These are phyloP conservation scores for Peucedramus taeniatus DNA, from an alignment of 2,113 vertebrate species.

Conservation along the genomic window DNA sequence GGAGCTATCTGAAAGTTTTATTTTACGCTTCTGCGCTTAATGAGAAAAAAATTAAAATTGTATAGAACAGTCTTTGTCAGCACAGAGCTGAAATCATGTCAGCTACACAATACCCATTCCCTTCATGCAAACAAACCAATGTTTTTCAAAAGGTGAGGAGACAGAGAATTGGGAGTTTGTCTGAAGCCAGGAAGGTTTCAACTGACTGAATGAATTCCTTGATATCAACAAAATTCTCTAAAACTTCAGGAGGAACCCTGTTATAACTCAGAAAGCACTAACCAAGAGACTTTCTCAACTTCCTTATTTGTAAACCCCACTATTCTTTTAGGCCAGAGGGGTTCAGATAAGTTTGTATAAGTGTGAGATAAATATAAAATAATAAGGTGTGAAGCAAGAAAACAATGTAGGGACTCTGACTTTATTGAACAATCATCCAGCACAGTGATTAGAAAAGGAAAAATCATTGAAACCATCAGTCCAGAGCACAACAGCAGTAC, in stretches of 20 bases:
- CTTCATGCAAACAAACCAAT: background rate
- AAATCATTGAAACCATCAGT: constrained; percentile 49
- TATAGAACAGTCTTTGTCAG: accelerated
- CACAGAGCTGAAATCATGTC: background rate
- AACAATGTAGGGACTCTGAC: background rate
- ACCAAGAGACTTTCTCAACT: background rate
- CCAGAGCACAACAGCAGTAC: background rate
- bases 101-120: background rate
- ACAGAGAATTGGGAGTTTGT: background rate
- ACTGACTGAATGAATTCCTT: background rate
- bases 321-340: background rate
- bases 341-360: background rate
- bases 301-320: background rate
- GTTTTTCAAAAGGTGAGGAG: background rate
- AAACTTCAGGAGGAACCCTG: background rate
- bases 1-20: background rate
- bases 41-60: background rate
- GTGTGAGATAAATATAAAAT: background rate
- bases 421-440: constrained; percentile 29
- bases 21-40: background rate
- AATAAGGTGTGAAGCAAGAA: background rate
- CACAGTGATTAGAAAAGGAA: constrained; percentile 7
- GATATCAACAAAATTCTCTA: background rate
- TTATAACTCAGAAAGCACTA: background rate
- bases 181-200: background rate